phyloP scores from a whole-genome alignment of 1,140 invertebrate genomes.

The Centruroides sculpturatus region DNA sequence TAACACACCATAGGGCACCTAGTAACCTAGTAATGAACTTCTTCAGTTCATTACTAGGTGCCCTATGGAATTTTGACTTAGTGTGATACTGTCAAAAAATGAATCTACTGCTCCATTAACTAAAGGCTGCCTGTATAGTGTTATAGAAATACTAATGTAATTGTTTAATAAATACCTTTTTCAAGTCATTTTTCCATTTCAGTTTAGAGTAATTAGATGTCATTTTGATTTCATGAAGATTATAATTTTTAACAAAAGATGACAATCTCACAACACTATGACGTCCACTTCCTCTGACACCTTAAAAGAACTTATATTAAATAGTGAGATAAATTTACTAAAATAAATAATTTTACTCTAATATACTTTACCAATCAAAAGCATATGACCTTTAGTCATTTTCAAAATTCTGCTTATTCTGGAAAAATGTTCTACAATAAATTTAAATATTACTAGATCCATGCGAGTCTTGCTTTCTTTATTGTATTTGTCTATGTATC shows the following conservation, averaged over 20 bases:
- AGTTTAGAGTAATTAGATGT: slow-evolving; percentile 56
- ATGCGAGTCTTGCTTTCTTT: slow-evolving; percentile 48
- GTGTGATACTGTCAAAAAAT: no score
- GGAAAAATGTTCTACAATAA: slow-evolving; percentile 81
- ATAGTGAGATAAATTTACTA: no score
- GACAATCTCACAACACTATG: slow-evolving; percentile 68
- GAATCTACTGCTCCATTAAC: no score
- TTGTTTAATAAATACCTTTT: slow-evolving; percentile 35
- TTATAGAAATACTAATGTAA: no score
- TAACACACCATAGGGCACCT: no score
- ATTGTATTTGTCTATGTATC: slow-evolving; percentile 56
- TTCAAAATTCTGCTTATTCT: slow-evolving; percentile 55
- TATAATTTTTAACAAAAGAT: slow-evolving; percentile 51
- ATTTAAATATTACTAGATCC: slow-evolving; percentile 69
- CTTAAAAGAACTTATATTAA: no score
- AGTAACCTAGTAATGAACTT: no score
- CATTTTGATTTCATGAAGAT: slow-evolving; percentile 59
- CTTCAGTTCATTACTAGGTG: no score
- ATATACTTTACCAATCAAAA: slow-evolving; percentile 40
- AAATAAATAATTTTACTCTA: no score
- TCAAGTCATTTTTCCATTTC: slow-evolving; percentile 80
- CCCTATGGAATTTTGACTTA: no score
- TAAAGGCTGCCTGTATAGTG: no score
- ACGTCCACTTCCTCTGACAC: slow-evolving; percentile 67
- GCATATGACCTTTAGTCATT: slow-evolving; percentile 39